Evolutionary conservation across 2,888 invertebrate species (phyloP).

Genomic region (Sarcophaga rosellei): DNA sequence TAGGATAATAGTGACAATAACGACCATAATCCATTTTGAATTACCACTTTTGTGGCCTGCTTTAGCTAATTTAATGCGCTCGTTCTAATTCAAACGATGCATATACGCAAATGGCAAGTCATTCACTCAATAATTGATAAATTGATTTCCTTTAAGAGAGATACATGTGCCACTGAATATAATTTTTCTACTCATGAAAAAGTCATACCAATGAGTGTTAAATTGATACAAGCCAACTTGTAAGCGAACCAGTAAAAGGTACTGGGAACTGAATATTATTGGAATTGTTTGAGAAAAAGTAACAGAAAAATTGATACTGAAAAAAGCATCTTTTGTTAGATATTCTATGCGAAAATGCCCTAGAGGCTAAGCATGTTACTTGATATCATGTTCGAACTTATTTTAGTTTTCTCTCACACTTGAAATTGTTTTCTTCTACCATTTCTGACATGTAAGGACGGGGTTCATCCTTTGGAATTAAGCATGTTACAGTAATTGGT

Average conservation of each 20-base stretch:
- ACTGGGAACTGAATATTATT: neutral
- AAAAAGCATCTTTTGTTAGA: neutral
- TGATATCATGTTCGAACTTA: conserved; percentile 12
- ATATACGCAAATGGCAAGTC: no score
- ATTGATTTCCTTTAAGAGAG: no score
- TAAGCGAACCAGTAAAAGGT: neutral
- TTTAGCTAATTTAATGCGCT: no score
- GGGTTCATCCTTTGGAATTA: neutral
- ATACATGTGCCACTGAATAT: no score
- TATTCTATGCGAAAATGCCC: neutral
- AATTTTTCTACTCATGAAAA: no score
- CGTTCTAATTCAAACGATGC: no score
- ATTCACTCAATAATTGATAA: no score
- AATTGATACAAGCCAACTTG: no score
- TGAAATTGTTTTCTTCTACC: neutral
- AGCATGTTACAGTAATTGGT: neutral
- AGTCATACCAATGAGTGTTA: no score
- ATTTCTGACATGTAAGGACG: neutral
- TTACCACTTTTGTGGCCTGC: no score
- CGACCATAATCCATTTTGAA: no score
- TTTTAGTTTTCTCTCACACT: neutral
- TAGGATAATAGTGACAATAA: no score
- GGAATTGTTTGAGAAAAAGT: neutral
- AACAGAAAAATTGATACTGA: neutral
- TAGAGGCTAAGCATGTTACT: conserved; percentile 22